Evolutionary conservation across 2,113 vertebrate species (phyloP).

Genomic region (Psettodes erumei): DNA sequence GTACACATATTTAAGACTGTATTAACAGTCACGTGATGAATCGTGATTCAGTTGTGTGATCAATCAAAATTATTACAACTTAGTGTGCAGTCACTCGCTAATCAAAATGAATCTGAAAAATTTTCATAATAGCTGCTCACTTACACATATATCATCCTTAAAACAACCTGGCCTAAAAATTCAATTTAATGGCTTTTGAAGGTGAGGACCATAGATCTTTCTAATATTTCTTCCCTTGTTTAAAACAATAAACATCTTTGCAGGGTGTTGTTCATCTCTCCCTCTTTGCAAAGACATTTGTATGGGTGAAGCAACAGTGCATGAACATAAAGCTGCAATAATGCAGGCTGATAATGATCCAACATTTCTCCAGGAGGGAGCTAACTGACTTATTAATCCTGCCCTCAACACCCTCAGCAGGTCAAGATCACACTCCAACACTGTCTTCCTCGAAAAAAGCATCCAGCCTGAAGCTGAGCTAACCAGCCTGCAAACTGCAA

Average conservation of each 20-base stretch:
- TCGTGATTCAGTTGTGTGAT: no score
- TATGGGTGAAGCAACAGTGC: neutral
- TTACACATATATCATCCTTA: neutral
- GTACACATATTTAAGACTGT: neutral
- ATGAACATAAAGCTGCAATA: conserved; percentile 9
- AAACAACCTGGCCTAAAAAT: neutral
- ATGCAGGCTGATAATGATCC: conserved; percentile 26
- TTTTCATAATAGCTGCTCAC: neutral
- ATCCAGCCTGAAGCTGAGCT: conserved; percentile 17
- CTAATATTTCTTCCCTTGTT: neutral
- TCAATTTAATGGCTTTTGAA: neutral
- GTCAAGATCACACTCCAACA: conserved; percentile 37
- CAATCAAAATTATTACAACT: neutral
- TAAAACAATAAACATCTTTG: neutral
- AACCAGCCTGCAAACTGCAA: conserved; percentile 3
- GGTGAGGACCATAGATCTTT: neutral
- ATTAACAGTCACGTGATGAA: no score
- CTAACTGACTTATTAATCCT: conserved; percentile 30
- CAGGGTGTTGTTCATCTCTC: neutral
- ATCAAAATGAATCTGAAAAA: neutral
- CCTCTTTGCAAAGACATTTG: conserved; percentile 3
- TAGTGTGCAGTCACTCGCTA: neutral
- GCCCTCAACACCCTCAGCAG: conserved; percentile 25
- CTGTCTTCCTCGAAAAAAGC: neutral
- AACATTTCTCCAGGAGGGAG: neutral